Percentiles rank a stretch among this genome's conserved stretches.
Conservation (phyloP, 2,888 invertebrate genomes). For the Marasmarcha lunaedactyla region DNA sequence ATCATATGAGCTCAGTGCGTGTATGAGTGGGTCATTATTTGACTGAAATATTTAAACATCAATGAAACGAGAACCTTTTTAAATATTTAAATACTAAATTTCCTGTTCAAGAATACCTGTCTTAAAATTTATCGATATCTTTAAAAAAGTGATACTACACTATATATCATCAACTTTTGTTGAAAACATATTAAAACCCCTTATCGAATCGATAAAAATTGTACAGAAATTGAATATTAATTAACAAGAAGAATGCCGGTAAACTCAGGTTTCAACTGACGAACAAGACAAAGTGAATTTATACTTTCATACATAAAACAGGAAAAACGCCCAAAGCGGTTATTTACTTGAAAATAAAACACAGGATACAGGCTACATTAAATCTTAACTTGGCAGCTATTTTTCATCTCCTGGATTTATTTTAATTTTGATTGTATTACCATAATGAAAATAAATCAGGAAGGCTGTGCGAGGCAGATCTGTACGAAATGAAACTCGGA, state of each 20-base stretch:
- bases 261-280: background rate
- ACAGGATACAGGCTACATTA: slow-evolving; percentile 42
- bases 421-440: slow-evolving; percentile 48
- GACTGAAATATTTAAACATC: too few species aligned
- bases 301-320: slow-evolving; percentile 28
- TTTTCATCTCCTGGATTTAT: slow-evolving; percentile 44
- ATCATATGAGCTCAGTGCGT: too few species aligned
- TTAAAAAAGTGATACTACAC: too few species aligned
- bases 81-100: too few species aligned
- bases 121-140: too few species aligned
- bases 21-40: too few species aligned
- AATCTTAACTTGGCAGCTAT: slow-evolving; percentile 41
- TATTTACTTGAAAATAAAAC: slow-evolving; percentile 13
- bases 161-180: too few species aligned
- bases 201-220: background rate
- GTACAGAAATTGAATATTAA: slow-evolving; percentile 1
- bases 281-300: too few species aligned
- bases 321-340: background rate
- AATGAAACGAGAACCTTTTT: too few species aligned
- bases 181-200: too few species aligned
- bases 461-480: slow-evolving; percentile 20
- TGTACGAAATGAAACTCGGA: slow-evolving; percentile 9
- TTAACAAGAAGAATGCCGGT: too few species aligned
- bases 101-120: too few species aligned
- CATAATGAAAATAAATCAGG: slow-evolving; percentile 44